Evolutionary conservation across 2,797 vertebrate genomes (phyloP), one percentile per base, ranked within the genome.

Genomic region (Bradypus variegatus): DNA sequence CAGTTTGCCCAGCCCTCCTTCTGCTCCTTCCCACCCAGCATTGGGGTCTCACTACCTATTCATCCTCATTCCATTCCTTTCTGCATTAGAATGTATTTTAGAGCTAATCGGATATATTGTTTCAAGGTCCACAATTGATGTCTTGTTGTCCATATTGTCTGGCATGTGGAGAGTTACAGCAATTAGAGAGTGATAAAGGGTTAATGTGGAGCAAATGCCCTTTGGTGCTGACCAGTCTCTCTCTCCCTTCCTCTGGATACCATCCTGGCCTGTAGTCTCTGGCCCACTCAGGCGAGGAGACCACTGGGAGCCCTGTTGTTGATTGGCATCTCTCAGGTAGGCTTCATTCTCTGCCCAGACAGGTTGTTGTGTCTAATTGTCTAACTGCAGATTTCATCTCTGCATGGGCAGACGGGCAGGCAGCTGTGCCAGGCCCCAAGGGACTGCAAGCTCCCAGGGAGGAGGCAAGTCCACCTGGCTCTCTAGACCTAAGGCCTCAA

Each of bases 381-480:
- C 86, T 88, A 65, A 60, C 81, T 50, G 64, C 86, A 91, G 88
- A 87, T 90, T 92, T 72, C 96, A 88, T 94, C 91, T 25, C 92
- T 90, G 88, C 90, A 90, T 1, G 38, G 90, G 86, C 95, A 95
- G 94, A 91, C 77, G 94, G 91, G 88, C 48, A 7, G 80, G 87
- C 91, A 86, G 93, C 94, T 81, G 89, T 93, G 92, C 85, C 94
- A 94, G 88, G 76, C 67, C 94, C 78, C 92, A 48, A 86, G 95
- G 77, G 82, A 94, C 92, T 25, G 5, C 41, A 14, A 18, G 88
- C 91, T 93, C 88, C 85, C 4, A 0, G 90, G 64, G 76, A 90
- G 85, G 79, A 90, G 92, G 75, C 67, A 31, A 10, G 2, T 78
- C 88, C 72, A 85, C 93, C 92, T 88, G 72, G 88, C 69, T 94